Conservation (phyloP, 2,797 vertebrate species). For the Anabacerthia variegaticeps region DNA sequence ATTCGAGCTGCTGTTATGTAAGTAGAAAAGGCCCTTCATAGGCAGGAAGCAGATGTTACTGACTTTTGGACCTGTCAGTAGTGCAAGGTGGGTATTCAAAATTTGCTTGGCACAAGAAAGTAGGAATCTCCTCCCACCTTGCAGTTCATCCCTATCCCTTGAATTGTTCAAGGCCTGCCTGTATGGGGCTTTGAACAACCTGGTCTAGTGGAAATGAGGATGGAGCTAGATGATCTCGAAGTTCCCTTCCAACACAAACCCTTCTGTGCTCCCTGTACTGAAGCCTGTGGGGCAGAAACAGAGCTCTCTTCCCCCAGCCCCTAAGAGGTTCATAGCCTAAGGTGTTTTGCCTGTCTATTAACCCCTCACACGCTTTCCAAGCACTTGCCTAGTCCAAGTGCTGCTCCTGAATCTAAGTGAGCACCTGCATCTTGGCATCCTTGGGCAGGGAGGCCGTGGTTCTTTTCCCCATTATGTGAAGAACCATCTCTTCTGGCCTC, state of each 20-base stretch:
- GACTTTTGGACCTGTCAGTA: not conserved
- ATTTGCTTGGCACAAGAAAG: not conserved
- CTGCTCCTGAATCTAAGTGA: not conserved
- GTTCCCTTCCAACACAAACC: not conserved
- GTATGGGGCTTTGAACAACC: not conserved
- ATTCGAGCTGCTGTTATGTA: not conserved
- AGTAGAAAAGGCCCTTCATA: not conserved
- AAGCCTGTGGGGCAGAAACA: not conserved
- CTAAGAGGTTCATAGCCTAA: not conserved
- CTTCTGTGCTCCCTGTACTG: not conserved
- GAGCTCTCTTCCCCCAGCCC: not conserved
- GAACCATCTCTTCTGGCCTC: not conserved
- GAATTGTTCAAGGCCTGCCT: not conserved
- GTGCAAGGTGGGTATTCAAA: not conserved
- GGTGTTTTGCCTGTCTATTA: not conserved
- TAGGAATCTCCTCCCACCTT: not conserved
- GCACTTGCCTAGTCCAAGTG: not conserved
- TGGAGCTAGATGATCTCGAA: not conserved
- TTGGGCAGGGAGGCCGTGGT: not conserved
- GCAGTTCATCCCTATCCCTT: not conserved
- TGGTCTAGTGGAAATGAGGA: not conserved
- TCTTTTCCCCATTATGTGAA: not conserved
- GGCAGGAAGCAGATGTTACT: rapidly evolving
- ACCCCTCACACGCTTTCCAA: not conserved
- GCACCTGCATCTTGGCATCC: not conserved